Evolutionary conservation across 2,113 vertebrate species (phyloP).

Genomic region (Hyla sarda): DNA sequence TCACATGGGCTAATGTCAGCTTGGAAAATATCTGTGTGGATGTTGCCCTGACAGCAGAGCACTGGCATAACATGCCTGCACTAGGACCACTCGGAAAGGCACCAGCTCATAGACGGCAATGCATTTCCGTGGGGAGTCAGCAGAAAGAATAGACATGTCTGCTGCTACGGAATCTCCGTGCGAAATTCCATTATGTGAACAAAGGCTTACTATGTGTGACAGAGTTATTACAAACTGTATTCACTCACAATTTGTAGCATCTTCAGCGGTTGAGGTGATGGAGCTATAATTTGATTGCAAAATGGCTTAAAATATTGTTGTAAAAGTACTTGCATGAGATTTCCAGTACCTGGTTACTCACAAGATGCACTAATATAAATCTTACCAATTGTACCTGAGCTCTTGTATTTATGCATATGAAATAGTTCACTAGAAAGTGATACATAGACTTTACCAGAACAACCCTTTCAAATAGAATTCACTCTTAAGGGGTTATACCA

Average conservation of each 20-base stretch:
- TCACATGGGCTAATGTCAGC: too few species aligned
- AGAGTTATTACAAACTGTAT: not conserved
- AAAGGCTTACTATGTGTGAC: not conserved
- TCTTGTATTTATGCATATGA: not conserved
- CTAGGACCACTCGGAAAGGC: too few species aligned
- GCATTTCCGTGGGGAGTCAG: too few species aligned
- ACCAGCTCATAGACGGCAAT: too few species aligned
- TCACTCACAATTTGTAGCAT: not conserved
- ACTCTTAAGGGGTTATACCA: not conserved
- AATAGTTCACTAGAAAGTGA: not conserved
- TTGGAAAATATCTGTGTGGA: too few species aligned
- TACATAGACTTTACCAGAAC: not conserved
- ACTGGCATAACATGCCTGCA: too few species aligned
- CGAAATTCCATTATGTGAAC: too few species aligned
- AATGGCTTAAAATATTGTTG: not conserved
- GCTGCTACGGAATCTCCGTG: too few species aligned
- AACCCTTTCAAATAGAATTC: not conserved
- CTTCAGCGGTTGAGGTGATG: not conserved
- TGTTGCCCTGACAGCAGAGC: too few species aligned
- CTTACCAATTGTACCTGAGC: not conserved
- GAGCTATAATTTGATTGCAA: not conserved
- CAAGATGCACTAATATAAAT: not conserved
- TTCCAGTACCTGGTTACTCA: not conserved
- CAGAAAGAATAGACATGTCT: too few species aligned
- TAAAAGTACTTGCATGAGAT: not conserved